Evolutionary conservation across 2,113 vertebrate genomes (phyloP).

Genomic region (Oxyruncus cristatus): DNA sequence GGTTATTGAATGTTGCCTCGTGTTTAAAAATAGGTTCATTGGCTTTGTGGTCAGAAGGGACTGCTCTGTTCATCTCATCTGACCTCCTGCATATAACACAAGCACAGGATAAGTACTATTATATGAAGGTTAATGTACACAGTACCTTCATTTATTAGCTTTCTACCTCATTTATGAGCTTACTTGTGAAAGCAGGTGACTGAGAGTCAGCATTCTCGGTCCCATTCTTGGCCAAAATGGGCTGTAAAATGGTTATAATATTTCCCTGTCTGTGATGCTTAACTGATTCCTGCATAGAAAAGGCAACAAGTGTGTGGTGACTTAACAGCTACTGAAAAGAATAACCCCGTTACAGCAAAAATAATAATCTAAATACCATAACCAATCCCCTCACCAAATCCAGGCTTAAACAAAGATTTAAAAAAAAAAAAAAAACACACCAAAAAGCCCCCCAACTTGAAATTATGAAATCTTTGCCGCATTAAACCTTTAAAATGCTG

Average conservation of each 20-base stretch:
- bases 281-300: conserved; percentile 14
- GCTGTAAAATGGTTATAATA: conserved; percentile 4
- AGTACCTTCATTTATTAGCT: conserved; percentile 6
- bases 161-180: conserved; percentile 30
- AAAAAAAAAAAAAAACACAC: neutral
- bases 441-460: neutral
- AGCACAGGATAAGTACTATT: neutral
- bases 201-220: conserved; percentile 5
- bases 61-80: conserved; percentile 28
- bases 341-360: conserved; percentile 40
- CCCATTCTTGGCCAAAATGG: conserved; percentile 9
- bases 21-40: neutral
- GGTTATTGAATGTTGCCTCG: conserved; percentile 29
- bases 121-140: neutral
- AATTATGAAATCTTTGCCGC: conserved; percentile 33
- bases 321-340: conserved; percentile 44
- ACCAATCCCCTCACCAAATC: neutral
- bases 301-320: neutral
- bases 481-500: neutral
- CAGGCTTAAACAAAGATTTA: neutral
- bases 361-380: conserved; percentile 48
- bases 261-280: conserved; percentile 37
- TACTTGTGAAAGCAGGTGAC: conserved; percentile 38
- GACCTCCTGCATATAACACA: neutral
- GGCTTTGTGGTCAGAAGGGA: neutral